A percentile compares a stretch with the other conserved stretches of the same genome.
phyloP scores from a whole-genome alignment of 2,888 invertebrate species.

The Hydrotaea diabolus region DNA sequence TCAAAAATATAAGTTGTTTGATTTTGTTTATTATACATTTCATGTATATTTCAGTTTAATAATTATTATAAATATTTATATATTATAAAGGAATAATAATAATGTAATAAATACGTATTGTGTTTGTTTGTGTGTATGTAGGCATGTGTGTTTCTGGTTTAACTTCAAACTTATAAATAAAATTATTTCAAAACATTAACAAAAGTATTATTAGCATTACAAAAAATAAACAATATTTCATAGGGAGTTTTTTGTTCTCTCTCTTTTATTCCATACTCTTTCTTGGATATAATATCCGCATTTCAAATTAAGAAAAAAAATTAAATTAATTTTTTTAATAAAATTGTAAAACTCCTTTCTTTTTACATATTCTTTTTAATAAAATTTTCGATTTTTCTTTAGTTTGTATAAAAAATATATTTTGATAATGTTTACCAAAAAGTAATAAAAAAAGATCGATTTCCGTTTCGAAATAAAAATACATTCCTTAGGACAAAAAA shows the following conservation, averaged over 20 bases:
- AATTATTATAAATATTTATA: slow-evolving; percentile 26
- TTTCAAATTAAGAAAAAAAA: neutral
- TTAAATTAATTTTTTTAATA: neutral
- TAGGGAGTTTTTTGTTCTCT: neutral
- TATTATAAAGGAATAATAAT: slow-evolving; percentile 56
- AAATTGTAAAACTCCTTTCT: no score
- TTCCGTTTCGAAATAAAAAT: neutral
- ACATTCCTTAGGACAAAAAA: neutral
- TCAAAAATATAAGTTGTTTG: slow-evolving; percentile 12
- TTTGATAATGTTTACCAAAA: neutral
- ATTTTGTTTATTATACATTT: slow-evolving; percentile 44
- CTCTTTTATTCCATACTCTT: neutral
- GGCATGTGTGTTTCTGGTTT: slow-evolving; percentile 28
- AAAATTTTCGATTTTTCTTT: neutral
- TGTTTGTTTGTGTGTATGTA: slow-evolving; percentile 45
- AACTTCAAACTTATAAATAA: slow-evolving; percentile 22
- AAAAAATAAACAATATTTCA: neutral
- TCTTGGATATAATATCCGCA: neutral
- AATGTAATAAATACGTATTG: slow-evolving; percentile 61
- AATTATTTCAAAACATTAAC: slow-evolving; percentile 32
- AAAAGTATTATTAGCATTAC: slow-evolving; percentile 15
- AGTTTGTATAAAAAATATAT: neutral
- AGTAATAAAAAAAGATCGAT: neutral
- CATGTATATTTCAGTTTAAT: slow-evolving; percentile 43
- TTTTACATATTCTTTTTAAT: neutral